Evolutionary conservation across 2,888 invertebrate species (phyloP), one percentile per base, ranked within the genome.

Genomic region (Dendrolimus houi): DNA sequence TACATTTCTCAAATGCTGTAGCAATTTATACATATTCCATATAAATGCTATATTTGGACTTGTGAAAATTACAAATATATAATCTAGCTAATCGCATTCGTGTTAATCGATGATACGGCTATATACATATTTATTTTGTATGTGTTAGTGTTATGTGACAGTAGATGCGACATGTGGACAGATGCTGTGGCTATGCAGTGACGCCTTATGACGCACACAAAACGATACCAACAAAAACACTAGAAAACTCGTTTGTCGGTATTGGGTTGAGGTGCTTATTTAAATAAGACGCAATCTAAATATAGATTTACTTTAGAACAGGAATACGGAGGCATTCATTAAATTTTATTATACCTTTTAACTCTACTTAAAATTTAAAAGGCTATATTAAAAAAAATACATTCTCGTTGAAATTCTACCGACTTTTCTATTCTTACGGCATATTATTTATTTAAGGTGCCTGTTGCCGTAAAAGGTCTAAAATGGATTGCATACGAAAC

Each of bases 81-180:
- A 47, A 10, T 9, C 47, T 10, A 47, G 10, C 47, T 47, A 47
- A 47, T 47, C 12, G 8, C 47, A 2, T 47, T 47, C 9, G 12
- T 47, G 12, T 10, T 10, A 47, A 9, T 47, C 47, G 7, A 47
- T 47, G 47, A 10, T 12, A 12, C 47, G 9, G 9, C 9, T 10
- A 2, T 47, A 47, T 47, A 47, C 47, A 6, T 47, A 47, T 12
- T 10, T 47, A 29, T 47, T 47, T 47, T 12, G 47, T 47, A 12
- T 47, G 12, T 29, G 29, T 29, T 29, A 6, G 29, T 29, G 6
- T 29, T 29, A 6, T 8, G 2, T 47, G 9, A 9, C 47, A 47
- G 47, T 47, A 47, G 47, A 12, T 47, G 47, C 60, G 61, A 71
- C 75, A 76, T 75, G 67, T 77, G 76, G 65, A 64, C 60, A 59